Conservation (phyloP, 2,113 vertebrate genomes). For the Chionomys nivalis region DNA sequence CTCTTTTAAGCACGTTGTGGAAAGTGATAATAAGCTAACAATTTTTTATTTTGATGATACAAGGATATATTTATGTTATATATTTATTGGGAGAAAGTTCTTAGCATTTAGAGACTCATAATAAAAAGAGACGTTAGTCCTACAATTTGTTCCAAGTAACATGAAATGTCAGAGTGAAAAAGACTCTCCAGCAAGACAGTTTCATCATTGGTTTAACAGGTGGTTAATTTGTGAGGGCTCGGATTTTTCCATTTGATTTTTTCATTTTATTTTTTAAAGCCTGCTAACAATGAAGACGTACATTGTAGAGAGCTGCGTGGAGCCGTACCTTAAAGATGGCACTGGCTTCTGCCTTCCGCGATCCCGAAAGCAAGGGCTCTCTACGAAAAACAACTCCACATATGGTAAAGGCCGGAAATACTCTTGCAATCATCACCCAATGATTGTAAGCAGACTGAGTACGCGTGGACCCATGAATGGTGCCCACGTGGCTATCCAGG, state of each 20-base stretch:
- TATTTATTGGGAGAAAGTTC: not conserved
- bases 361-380: too few species aligned
- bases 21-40: not conserved
- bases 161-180: not conserved
- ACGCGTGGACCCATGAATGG: too few species aligned
- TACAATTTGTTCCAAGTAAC: not conserved
- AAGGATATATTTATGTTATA: not conserved
- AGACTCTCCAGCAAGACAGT: not conserved
- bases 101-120: not conserved
- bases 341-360: too few species aligned
- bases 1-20: not conserved
- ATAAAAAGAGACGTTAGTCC: not conserved
- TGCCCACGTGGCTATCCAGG: too few species aligned
- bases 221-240: not conserved
- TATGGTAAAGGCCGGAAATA: too few species aligned
- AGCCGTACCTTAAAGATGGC: too few species aligned
- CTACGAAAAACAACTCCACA: too few species aligned
- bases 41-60: not conserved
- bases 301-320: too few species aligned
- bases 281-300: not conserved
- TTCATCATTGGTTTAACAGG: not conserved
- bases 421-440: too few species aligned
- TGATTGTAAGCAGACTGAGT: too few species aligned
- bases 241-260: not conserved
- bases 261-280: not conserved